These are phyloP conservation scores for Drosophila kanekoi DNA, from an alignment of 2,888 invertebrate genomes.

Conservation along the genomic window DNA sequence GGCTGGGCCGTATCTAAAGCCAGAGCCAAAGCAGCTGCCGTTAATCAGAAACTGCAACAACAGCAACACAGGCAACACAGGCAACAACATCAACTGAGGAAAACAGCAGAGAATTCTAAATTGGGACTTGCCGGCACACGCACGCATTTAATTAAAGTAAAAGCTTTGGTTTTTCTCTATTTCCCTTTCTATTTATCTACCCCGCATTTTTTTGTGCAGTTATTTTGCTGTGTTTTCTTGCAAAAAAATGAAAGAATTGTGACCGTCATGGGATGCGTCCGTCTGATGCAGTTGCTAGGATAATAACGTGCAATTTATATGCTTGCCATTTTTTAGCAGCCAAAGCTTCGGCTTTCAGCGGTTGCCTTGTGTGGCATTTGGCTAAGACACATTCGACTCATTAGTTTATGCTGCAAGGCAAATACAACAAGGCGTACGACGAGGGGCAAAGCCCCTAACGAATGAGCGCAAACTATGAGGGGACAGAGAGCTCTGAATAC, in stretches of 20 bases:
- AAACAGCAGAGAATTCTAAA: slow-evolving; percentile 61
- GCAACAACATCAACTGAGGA: slow-evolving; percentile 7
- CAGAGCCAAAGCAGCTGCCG: slow-evolving; percentile 54
- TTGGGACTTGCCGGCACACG: slow-evolving; percentile 66
- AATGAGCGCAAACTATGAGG: slow-evolving; percentile 1
- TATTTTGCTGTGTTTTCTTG: slow-evolving; percentile 18
- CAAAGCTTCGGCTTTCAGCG: slow-evolving; percentile 13
- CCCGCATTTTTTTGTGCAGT: slow-evolving; percentile 26
- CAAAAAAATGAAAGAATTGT: slow-evolving; percentile 48
- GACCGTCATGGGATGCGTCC: slow-evolving; percentile 59
- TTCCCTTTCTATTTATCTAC: slow-evolving; percentile 29
- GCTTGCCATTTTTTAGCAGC: slow-evolving; percentile 52
- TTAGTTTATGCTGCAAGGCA: slow-evolving; percentile 6
- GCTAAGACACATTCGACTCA: slow-evolving; percentile 32
- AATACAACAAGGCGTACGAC: background rate
- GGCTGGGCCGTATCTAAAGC: slow-evolving; percentile 13
- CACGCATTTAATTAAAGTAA: slow-evolving; percentile 79
- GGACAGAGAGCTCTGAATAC: background rate
- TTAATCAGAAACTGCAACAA: slow-evolving; percentile 68
- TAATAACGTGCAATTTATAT: slow-evolving; percentile 75
- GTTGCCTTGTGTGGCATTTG: slow-evolving; percentile 12
- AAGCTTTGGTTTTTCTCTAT: slow-evolving; percentile 61
- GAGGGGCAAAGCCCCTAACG: background rate
- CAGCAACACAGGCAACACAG: background rate
- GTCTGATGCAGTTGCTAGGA: slow-evolving; percentile 44